Evolutionary conservation across 2,113 vertebrate genomes (phyloP).

Genomic region (cattle (Bos taurus)): DNA sequence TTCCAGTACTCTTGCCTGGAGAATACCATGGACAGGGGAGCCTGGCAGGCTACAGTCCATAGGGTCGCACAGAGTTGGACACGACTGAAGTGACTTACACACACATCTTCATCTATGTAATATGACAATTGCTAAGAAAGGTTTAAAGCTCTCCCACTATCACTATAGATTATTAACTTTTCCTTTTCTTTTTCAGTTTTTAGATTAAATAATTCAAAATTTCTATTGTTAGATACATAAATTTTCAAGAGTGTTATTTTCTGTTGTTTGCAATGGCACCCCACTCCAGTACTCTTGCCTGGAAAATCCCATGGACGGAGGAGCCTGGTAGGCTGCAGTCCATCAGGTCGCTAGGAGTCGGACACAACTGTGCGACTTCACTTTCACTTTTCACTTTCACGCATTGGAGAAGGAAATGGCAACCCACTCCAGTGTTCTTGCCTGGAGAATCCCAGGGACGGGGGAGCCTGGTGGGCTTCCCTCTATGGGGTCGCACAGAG

Average conservation of each 20-base stretch:
- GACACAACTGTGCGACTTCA: too few species aligned
- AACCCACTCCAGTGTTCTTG: too few species aligned
- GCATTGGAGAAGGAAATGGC: too few species aligned
- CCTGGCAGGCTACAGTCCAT: neutral
- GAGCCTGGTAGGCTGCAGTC: too few species aligned
- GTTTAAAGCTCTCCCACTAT: neutral
- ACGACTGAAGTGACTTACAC: neutral
- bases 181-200: neutral
- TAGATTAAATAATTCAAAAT: neutral
- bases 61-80: neutral
- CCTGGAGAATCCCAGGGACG: too few species aligned
- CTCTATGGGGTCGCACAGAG: too few species aligned
- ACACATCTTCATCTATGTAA: neutral
- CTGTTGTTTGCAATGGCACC: neutral
- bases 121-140: neutral
- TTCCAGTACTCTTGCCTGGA: neutral
- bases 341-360: too few species aligned
- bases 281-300: too few species aligned
- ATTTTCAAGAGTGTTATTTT: neutral
- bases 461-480: too few species aligned
- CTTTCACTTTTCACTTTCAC: too few species aligned
- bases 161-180: neutral
- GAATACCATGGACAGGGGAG: neutral
- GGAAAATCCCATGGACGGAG: too few species aligned
- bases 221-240: neutral